Conservation (phyloP, 2,113 vertebrate genomes). For the Chionomys nivalis region DNA sequence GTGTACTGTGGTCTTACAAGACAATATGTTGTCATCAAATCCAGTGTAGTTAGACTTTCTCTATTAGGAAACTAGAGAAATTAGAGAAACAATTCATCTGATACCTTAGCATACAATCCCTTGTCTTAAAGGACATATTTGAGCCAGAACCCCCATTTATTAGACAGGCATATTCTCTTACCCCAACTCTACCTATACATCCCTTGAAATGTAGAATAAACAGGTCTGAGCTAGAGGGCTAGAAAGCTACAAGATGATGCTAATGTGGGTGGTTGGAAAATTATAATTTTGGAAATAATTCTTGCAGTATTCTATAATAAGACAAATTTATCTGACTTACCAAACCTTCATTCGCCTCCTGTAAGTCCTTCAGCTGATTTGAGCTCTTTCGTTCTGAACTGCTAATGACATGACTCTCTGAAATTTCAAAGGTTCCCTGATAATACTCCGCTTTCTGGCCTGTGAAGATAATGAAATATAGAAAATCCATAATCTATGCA, state of each 20-base stretch:
- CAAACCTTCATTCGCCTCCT: slow-evolving; percentile 63
- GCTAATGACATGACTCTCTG: neutral
- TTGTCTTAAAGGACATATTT: neutral
- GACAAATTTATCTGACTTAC: slow-evolving; percentile 65
- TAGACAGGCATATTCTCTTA: neutral
- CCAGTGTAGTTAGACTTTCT: neutral
- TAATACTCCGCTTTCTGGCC: slow-evolving; percentile 66
- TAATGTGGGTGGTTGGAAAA: neutral
- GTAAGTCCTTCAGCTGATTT: slow-evolving; percentile 57
- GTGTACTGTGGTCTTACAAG: neutral
- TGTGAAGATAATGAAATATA: slow-evolving; percentile 50
- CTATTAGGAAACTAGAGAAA: neutral
- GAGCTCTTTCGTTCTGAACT: slow-evolving; percentile 7
- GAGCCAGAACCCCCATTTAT: neutral
- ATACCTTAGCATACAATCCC: neutral
- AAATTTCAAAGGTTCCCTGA: slow-evolving; percentile 69
- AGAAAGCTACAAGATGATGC: neutral
- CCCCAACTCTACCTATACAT: neutral
- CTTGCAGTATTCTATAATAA: neutral
- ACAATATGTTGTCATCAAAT: neutral
- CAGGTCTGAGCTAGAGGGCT: neutral
- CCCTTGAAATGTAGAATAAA: neutral
- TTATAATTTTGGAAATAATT: neutral
- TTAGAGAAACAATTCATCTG: too few species aligned
- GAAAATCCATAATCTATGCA: neutral